Evolutionary conservation across 2,888 invertebrate species (phyloP).

Genomic region (Agrotis exclamationis): DNA sequence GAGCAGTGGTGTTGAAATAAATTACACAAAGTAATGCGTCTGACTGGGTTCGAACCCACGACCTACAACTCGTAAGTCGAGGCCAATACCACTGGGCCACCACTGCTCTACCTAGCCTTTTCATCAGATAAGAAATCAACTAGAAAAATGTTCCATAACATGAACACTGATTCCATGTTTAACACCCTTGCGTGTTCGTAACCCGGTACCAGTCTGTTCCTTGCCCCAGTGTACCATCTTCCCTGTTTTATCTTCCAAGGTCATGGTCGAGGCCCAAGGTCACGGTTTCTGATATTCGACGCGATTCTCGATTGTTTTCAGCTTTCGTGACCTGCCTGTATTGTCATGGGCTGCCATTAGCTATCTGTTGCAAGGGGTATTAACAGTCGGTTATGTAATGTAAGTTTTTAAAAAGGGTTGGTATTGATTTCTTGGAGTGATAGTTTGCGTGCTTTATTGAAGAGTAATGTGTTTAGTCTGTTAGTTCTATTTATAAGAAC

Average conservation of each 20-base stretch:
- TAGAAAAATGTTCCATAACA: constrained; percentile 6
- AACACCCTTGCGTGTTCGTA: constrained; percentile 53
- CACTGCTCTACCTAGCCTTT: too few relatives aligned
- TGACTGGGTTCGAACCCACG: too few relatives aligned
- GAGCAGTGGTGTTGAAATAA: too few relatives aligned
- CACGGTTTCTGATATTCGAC: not conserved
- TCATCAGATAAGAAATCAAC: constrained; percentile 20
- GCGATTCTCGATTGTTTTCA: constrained; percentile 47
- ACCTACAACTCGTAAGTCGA: too few relatives aligned
- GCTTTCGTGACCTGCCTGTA: constrained; percentile 49
- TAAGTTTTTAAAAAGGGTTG: not conserved
- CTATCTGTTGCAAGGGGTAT: constrained; percentile 38
- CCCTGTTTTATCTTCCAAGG: constrained; percentile 35
- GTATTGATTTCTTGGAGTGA: not conserved
- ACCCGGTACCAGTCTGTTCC: constrained; percentile 46
- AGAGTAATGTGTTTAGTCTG: not conserved
- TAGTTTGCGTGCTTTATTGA: not conserved
- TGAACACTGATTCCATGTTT: constrained; percentile 26
- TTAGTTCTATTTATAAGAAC: not conserved
- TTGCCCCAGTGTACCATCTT: constrained; percentile 20
- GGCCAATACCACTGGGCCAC: too few relatives aligned
- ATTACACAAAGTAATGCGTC: too few relatives aligned
- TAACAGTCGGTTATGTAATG: not conserved
- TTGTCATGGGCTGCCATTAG: constrained; percentile 40
- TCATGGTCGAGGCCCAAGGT: constrained; percentile 43